Evolutionary conservation across 1,140 invertebrate species (phyloP).

Genomic region (Leptinotarsa defecta): DNA sequence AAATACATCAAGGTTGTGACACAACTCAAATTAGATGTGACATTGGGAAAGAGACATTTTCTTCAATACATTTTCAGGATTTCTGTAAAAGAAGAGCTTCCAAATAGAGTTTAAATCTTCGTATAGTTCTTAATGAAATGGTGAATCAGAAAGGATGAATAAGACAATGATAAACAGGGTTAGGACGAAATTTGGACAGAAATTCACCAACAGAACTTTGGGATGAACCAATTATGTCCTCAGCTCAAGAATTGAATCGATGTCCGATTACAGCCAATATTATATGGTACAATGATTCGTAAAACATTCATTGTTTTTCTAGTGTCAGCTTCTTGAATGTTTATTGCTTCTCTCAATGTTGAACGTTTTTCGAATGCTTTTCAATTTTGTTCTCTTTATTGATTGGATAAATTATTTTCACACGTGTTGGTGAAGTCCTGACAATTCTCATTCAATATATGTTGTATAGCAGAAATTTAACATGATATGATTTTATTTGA

Average conservation of each 20-base stretch:
- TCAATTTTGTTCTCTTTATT: too few species aligned
- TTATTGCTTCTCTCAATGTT: too few species aligned
- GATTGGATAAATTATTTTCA: too few species aligned
- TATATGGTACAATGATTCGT: too few species aligned
- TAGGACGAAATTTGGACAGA: conserved; percentile 50
- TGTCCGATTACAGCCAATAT: conserved; percentile 14
- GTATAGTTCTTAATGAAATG: conserved; percentile 60
- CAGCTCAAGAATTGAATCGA: conserved; percentile 8
- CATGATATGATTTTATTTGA: too few species aligned
- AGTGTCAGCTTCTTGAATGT: too few species aligned
- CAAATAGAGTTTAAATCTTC: conserved; percentile 41
- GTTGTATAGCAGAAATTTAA: too few species aligned
- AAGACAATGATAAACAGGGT: conserved; percentile 56
- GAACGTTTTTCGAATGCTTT: too few species aligned
- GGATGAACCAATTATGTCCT: conserved; percentile 34
- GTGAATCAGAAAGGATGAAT: conserved; percentile 58
- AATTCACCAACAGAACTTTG: conserved; percentile 35
- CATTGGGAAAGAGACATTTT: conserved; percentile 40
- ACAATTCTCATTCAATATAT: too few species aligned
- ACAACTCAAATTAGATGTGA: conserved; percentile 28
- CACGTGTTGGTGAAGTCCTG: too few species aligned
- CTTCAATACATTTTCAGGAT: conserved; percentile 35
- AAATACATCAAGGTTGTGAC: conserved; percentile 17
- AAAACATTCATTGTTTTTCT: too few species aligned
- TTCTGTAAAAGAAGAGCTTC: conserved; percentile 42